Percentiles rank a stretch among this genome's conserved stretches.
Evolutionary conservation across 2,888 invertebrate genomes (phyloP).

Genomic region (Gibbula magus): DNA sequence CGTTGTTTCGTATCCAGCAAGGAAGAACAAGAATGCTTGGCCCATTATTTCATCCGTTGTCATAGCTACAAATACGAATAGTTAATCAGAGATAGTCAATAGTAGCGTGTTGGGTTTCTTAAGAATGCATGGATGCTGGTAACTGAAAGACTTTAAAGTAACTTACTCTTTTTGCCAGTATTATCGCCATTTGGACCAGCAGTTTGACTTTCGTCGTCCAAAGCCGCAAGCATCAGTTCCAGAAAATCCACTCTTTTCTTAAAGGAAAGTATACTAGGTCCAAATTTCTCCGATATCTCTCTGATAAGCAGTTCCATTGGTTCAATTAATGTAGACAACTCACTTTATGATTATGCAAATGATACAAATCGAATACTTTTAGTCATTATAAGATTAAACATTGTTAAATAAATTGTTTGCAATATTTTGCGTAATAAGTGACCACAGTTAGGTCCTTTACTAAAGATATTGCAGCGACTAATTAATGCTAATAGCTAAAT

Average conservation of each 20-base stretch:
- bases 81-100: background rate
- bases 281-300: too few species aligned
- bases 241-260: conserved; percentile 39
- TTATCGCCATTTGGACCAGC: background rate
- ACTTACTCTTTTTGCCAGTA: background rate
- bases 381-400: too few species aligned
- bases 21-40: conserved; percentile 52
- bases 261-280: background rate
- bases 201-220: conserved; percentile 26
- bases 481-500: background rate
- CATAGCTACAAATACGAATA: conserved; percentile 40
- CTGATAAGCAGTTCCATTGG: too few species aligned
- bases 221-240: conserved; percentile 48
- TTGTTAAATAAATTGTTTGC: too few species aligned
- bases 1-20: conserved; percentile 61
- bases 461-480: too few species aligned
- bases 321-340: too few species aligned
- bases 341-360: too few species aligned
- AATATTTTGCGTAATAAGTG: too few species aligned
- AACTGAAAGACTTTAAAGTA: background rate
- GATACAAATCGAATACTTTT: too few species aligned
- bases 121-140: too few species aligned
- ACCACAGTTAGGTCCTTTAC: too few species aligned
- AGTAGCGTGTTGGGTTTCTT: background rate
- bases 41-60: conserved; percentile 49